Evolutionary conservation across 2,797 vertebrate genomes (phyloP), one percentile per base, ranked within the genome.

Genomic region (Gobionotothen gibberifrons): DNA sequence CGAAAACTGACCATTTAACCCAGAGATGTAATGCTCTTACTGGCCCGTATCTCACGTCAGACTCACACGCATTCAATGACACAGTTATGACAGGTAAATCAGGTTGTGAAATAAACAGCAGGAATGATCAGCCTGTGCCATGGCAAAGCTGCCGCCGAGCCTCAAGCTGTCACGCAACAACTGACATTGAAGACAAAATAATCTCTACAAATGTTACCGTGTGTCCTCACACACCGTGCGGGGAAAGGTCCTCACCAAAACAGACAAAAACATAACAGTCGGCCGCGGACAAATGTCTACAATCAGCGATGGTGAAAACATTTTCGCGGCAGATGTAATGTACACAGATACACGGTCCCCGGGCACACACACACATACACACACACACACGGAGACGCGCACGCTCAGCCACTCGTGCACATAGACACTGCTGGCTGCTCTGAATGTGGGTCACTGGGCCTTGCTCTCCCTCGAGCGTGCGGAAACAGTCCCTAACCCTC

Each of bases 391-490:
- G 44, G 70, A 58, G 58, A 74, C 75, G 72, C 89, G 69, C 89
- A 69, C 90, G 82, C 90, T 70, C 87, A 80, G 90, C 78, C 87
- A 84, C 87, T 58, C 86, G 47, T 42, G 84, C 89, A 86, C 88
- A 90, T 65, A 87, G 51, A 89, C 86, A 90, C 86, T 72, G 85
- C 86, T 72, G 85, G 82, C 89, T 65, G 90, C 89, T 87, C 82
- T 48, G 89, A 94, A 95, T 95, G 94, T 94, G 94, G 94, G 94
- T 95, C 94, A 95, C 90, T 93, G 91, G 94, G 94, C 94, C 94
- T 94, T 91, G 87, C 92, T 92, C 90, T 90, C 87, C 89, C 91
- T 91, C 86, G 44, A 91, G 91, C 93, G 91, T 93, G 90, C 90
- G 91, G 93, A 94, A 94, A 94, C 93, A 85, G 86, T 92, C 85